Conservation (phyloP, 92 coral and sea anemone genomes). For the Galaxea fascicularis region DNA sequence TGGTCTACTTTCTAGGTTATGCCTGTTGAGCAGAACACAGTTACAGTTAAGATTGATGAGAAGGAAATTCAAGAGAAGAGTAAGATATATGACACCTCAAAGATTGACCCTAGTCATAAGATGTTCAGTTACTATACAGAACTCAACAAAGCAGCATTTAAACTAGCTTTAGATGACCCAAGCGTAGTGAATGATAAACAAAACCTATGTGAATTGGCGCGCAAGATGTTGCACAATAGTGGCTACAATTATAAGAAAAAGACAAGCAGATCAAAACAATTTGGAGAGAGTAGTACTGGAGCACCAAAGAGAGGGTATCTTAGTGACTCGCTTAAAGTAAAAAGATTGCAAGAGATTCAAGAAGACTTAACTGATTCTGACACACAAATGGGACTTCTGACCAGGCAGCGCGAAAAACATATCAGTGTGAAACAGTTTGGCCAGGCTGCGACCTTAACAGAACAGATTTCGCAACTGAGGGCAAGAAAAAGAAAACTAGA, state of each 20-base stretch:
- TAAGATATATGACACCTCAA: slow-evolving; percentile 14
- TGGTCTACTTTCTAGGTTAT: no score
- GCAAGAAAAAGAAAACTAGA: slow-evolving; percentile 24
- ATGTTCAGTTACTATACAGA: no score
- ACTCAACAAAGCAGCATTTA: slow-evolving; percentile 8
- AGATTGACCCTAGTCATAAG: no score
- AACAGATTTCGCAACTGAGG: slow-evolving; percentile 22
- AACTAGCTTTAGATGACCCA: slow-evolving; percentile 23
- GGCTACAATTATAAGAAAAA: slow-evolving; percentile 23
- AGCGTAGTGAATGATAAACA: no score
- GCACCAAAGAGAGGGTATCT: not conserved
- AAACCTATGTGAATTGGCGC: not conserved
- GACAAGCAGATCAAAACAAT: slow-evolving; percentile 17
- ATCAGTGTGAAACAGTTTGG: slow-evolving; percentile 39
- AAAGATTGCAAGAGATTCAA: slow-evolving; percentile 12
- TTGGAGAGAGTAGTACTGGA: slow-evolving; percentile 32
- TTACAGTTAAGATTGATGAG: not conserved
- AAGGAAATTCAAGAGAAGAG: not conserved
- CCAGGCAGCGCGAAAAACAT: slow-evolving; percentile 27
- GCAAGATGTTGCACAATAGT: not conserved
- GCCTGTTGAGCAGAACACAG: not conserved
- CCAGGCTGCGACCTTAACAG: slow-evolving; percentile 28
- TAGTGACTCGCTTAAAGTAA: not conserved
- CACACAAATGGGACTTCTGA: slow-evolving; percentile 22
- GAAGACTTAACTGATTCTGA: slow-evolving; percentile 28